Percentiles rank a stretch among this genome's conserved stretches.
Conservation (phyloP, 2,888 invertebrate genomes). For the Meandrusa payeni region DNA sequence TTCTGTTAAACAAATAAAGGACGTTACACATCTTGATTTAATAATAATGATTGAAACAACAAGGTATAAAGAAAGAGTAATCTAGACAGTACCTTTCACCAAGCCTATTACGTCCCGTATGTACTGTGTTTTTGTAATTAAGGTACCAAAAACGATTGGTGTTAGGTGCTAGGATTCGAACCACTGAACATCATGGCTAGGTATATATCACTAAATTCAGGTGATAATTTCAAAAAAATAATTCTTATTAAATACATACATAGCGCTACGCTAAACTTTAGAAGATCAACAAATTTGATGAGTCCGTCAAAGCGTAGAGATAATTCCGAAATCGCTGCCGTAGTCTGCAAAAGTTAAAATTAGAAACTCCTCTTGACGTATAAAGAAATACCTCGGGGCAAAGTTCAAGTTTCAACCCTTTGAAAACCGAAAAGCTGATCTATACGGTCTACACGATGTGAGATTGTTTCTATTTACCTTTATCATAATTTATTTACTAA, state of each 20-base stretch:
- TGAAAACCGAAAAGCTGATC: constrained; percentile 66
- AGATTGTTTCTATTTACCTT: constrained; percentile 25
- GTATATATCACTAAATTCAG: too few species aligned
- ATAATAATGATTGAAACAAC: too few species aligned
- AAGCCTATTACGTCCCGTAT: too few species aligned
- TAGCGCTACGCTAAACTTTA: constrained; percentile 33
- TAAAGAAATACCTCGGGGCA: constrained; percentile 67
- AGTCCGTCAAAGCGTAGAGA: constrained; percentile 59
- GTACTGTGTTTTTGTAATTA: too few species aligned
- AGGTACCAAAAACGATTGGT: too few species aligned
- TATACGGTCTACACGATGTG: constrained; percentile 48
- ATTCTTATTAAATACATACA: neutral
- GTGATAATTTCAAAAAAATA: neutral
- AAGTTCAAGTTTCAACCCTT: constrained; percentile 65
- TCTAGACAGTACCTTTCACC: too few species aligned
- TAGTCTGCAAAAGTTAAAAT: constrained; percentile 70
- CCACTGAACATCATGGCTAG: too few species aligned
- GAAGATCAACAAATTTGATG: constrained; percentile 63
- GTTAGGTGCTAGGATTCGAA: too few species aligned
- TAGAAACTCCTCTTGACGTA: constrained; percentile 71
- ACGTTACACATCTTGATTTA: too few species aligned
- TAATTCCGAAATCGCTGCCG: constrained; percentile 67
- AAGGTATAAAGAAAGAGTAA: too few species aligned
- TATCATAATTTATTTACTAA: constrained; percentile 22
- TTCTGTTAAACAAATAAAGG: too few species aligned